phyloP scores from a whole-genome alignment of 37 sponge, comb jelly and placozoan species.

The Diacarnus erythraeanus region DNA sequence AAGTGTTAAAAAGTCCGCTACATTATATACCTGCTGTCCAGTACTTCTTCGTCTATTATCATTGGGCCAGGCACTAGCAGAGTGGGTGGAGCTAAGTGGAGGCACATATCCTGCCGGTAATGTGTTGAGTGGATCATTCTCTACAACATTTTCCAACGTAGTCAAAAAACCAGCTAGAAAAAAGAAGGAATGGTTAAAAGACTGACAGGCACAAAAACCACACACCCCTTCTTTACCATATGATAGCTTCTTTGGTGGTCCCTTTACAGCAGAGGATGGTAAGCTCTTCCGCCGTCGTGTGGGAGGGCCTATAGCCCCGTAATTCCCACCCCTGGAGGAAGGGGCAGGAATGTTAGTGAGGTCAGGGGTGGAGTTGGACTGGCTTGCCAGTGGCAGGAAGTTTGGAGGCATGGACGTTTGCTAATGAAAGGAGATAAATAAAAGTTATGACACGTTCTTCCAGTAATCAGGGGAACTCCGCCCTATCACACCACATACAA shows the following conservation, averaged over 20 bases:
- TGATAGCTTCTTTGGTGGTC: background rate
- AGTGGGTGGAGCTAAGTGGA: slow-evolving; percentile 4
- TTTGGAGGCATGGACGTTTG: slow-evolving; percentile 8
- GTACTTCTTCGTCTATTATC: slow-evolving; percentile 10
- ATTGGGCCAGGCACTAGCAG: background rate
- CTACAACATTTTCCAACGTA: slow-evolving; percentile 13
- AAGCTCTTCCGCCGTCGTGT: slow-evolving; percentile 15
- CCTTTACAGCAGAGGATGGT: background rate
- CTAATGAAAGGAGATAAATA: too few relatives aligned
- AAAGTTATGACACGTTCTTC: too few relatives aligned
- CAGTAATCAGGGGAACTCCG: too few relatives aligned
- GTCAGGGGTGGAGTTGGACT: background rate
- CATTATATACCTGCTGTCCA: slow-evolving; percentile 19
- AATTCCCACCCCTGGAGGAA: slow-evolving; percentile 14
- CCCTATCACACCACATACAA: too few relatives aligned
- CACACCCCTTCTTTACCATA: slow-evolving; percentile 28
- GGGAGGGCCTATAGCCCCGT: slow-evolving; percentile 41
- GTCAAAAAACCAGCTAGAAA: background rate
- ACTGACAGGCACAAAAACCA: too few relatives aligned
- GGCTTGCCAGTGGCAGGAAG: background rate
- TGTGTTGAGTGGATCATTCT: slow-evolving; percentile 14
- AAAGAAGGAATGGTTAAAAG: too few relatives aligned
- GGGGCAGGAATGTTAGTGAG: background rate
- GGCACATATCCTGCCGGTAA: background rate
- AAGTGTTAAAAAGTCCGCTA: too few relatives aligned